phyloP scores from a whole-genome alignment of 2,113 vertebrate species.

The Leucopternis melanops region DNA sequence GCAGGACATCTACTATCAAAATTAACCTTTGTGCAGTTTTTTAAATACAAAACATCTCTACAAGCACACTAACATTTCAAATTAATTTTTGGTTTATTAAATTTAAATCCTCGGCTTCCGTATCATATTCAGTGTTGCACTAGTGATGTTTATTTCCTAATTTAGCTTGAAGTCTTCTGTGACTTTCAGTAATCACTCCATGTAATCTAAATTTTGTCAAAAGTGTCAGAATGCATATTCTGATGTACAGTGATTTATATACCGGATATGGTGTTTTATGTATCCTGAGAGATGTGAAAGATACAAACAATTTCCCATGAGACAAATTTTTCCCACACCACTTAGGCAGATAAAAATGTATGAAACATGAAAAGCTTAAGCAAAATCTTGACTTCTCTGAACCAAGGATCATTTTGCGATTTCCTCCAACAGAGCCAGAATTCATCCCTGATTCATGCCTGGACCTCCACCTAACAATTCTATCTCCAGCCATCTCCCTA shows the following conservation, averaged over 20 bases:
- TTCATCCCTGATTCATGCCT: background rate
- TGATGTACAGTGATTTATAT: background rate
- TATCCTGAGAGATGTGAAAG: background rate
- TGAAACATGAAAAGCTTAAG: background rate
- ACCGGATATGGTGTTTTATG: background rate
- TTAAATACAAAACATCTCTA: background rate
- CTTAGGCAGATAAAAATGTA: background rate
- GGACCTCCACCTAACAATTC: background rate
- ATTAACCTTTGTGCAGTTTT: background rate
- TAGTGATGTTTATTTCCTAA: background rate
- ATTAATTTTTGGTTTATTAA: background rate
- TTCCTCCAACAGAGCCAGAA: background rate
- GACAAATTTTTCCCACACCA: background rate
- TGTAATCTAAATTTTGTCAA: background rate
- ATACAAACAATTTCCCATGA: background rate
- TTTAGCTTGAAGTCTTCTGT: background rate
- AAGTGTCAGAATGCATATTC: background rate
- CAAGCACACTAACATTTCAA: background rate
- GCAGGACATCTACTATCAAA: background rate
- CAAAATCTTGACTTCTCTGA: background rate
- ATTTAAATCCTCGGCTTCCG: background rate
- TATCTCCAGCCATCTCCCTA: background rate
- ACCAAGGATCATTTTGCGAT: background rate
- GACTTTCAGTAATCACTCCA: background rate
- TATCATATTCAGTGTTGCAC: background rate